These are phyloP conservation scores for Pachyseris speciosa DNA, from an alignment of 64 coral and sea anemone genomes.

Conservation along the genomic window DNA sequence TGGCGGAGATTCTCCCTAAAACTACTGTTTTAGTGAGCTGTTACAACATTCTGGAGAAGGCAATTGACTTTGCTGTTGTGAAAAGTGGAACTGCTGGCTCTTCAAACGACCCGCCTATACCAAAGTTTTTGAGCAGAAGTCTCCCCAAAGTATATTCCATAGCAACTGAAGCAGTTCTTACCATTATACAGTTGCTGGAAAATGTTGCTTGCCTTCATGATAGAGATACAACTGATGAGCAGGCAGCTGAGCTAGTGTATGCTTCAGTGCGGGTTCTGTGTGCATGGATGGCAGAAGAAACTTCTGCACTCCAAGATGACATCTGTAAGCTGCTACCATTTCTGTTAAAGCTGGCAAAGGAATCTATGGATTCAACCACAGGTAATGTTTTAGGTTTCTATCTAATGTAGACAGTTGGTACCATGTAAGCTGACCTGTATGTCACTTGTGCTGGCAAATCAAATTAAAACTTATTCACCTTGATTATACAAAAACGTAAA, in stretches of 20 bases:
- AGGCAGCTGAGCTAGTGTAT: slow-evolving; percentile 41
- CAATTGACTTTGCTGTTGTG: slow-evolving; percentile 67
- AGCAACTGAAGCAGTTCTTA: slow-evolving; percentile 65
- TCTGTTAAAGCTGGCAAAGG: slow-evolving; percentile 69
- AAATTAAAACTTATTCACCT: too few relatives aligned
- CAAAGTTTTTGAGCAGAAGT: neutral
- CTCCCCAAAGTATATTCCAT: slow-evolving; percentile 71
- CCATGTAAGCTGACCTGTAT: neutral
- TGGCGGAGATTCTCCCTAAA: slow-evolving; percentile 36
- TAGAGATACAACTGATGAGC: neutral
- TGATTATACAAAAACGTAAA: too few relatives aligned
- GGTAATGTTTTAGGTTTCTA: neutral
- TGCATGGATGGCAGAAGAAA: slow-evolving; percentile 93
- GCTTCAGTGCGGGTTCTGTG: slow-evolving; percentile 79
- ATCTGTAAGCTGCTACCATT: slow-evolving; percentile 83
- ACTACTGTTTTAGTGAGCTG: slow-evolving; percentile 58
- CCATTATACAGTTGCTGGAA: slow-evolving; percentile 67
- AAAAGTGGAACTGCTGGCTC: neutral
- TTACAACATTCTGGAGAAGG: slow-evolving; percentile 92
- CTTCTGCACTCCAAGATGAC: slow-evolving; percentile 74
- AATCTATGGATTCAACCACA: slow-evolving; percentile 33
- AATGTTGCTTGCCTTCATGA: neutral
- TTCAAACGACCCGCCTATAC: neutral
- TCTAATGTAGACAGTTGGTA: neutral
- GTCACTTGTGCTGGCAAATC: neutral